These are phyloP conservation scores for Acrocera orbiculus DNA, from an alignment of 2,888 invertebrate genomes.

Conservation along the genomic window DNA sequence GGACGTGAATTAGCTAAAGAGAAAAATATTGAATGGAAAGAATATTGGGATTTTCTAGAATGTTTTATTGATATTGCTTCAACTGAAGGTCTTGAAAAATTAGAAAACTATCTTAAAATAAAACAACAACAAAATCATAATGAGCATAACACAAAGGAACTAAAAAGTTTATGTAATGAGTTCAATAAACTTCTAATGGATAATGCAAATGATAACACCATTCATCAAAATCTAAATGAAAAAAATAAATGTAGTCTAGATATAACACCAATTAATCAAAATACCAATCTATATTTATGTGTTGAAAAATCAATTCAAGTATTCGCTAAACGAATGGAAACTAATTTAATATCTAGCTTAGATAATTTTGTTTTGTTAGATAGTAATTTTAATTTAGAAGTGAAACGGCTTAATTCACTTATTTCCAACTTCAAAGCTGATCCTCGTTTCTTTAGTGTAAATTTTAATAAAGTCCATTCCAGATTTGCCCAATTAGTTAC, in stretches of 20 bases:
- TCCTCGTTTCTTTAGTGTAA: conserved; percentile 40
- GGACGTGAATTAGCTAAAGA: conserved; percentile 55
- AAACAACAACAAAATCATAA: conserved; percentile 5
- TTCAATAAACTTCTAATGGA: conserved; percentile 13
- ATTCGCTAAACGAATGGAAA: conserved; percentile 51
- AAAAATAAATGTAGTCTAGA: conserved; percentile 5
- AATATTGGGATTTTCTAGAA: conserved; percentile 84
- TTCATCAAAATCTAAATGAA: neutral
- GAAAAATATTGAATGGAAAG: conserved; percentile 65
- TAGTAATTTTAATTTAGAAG: conserved; percentile 44
- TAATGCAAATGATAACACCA: conserved; percentile 5
- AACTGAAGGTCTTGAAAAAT: conserved; percentile 47
- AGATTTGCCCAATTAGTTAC: conserved; percentile 45
- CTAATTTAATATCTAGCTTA: conserved; percentile 40
- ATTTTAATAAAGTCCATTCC: conserved; percentile 48
- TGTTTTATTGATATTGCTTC: conserved; percentile 62
- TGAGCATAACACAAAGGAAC: conserved; percentile 6
- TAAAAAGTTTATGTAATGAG: conserved; percentile 16
- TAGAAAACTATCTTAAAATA: conserved; percentile 51
- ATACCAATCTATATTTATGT: conserved; percentile 33
- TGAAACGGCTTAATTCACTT: conserved; percentile 48
- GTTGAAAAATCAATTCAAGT: conserved; percentile 45
- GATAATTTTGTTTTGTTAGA: conserved; percentile 38
- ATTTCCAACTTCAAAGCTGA: conserved; percentile 53
- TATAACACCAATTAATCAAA: neutral